Conservation (phyloP, 2,113 vertebrate genomes). For the Heteronetta atricapilla region DNA sequence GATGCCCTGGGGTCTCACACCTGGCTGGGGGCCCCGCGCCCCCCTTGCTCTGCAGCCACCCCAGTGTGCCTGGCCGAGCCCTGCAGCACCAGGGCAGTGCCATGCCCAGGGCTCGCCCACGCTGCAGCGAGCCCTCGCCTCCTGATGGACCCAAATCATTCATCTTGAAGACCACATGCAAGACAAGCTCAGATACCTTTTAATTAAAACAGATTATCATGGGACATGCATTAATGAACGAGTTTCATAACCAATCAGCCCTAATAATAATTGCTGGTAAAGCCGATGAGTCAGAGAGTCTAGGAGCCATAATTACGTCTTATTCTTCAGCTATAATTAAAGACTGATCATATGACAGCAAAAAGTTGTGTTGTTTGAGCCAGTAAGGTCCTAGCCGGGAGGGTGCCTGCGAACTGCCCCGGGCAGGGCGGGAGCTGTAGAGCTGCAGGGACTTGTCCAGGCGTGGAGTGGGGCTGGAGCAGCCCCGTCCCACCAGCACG, state of each 20-base stretch:
- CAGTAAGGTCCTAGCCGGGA: fast-evolving
- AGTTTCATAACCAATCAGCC: slow-evolving; percentile 57
- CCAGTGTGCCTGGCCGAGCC: too few relatives aligned
- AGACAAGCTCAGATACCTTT: not conserved
- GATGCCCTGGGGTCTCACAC: not conserved
- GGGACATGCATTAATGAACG: slow-evolving; percentile 6
- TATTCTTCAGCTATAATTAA: slow-evolving; percentile 2
- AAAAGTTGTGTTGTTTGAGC: not conserved
- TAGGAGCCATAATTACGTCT: slow-evolving; percentile 13
- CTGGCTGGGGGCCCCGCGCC: not conserved
- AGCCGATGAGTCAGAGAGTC: slow-evolving; percentile 45
- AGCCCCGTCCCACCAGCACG: not conserved
- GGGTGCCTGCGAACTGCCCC: fast-evolving
- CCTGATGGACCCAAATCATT: not conserved
- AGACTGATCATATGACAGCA: not conserved
- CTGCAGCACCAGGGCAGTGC: not conserved
- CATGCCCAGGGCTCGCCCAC: not conserved
- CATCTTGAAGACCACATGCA: not conserved
- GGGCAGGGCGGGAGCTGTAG: not conserved
- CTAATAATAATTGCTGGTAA: slow-evolving; percentile 32
- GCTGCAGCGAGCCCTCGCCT: fast-evolving
- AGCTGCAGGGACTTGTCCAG: not conserved
- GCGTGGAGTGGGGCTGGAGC: not conserved
- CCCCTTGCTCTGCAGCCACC: not conserved
- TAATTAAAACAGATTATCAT: slow-evolving; percentile 51